phyloP scores from a whole-genome alignment of 2,797 vertebrate species.

The Centroberyx gerrardi region DNA sequence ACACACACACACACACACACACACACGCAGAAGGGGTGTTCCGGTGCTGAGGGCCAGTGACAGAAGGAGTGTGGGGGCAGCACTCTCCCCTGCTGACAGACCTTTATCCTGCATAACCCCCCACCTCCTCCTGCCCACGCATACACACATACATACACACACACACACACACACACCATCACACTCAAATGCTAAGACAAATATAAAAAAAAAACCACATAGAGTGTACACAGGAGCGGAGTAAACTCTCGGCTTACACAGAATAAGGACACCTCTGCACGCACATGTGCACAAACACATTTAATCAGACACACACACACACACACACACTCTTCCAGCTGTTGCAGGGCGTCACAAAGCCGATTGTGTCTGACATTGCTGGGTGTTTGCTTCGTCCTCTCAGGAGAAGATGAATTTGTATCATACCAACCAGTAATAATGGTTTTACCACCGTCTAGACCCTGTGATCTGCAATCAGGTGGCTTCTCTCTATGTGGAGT shows the following conservation, averaged over 20 bases:
- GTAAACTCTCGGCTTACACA: neutral
- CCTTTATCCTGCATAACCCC: constrained; percentile 63
- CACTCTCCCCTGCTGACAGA: constrained; percentile 63
- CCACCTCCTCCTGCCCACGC: constrained; percentile 17
- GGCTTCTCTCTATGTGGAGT: neutral
- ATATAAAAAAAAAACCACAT: neutral
- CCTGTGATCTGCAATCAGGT: constrained; percentile 7
- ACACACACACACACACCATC: neutral
- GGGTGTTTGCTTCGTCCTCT: constrained; percentile 45
- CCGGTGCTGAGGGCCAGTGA: constrained; percentile 69
- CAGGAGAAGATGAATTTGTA: constrained; percentile 53
- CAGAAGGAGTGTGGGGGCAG: constrained; percentile 77
- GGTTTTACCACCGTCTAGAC: constrained; percentile 5
- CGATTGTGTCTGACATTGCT: constrained; percentile 69
- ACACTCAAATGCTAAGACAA: neutral
- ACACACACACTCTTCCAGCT: constrained; percentile 56
- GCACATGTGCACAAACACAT: constrained; percentile 31
- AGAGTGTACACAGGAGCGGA: neutral
- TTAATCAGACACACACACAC: constrained; percentile 20
- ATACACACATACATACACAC: constrained; percentile 1
- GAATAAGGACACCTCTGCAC: constrained; percentile 49
- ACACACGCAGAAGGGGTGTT: constrained; percentile 57
- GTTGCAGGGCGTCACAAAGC: constrained; percentile 67
- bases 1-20: constrained; percentile 22
- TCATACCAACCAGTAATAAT: constrained; percentile 25